A percentile compares a stretch with the other conserved stretches of the same genome.
Evolutionary conservation across 2,888 invertebrate genomes (phyloP).

Genomic region (Rhimphoctona megacephalus): DNA sequence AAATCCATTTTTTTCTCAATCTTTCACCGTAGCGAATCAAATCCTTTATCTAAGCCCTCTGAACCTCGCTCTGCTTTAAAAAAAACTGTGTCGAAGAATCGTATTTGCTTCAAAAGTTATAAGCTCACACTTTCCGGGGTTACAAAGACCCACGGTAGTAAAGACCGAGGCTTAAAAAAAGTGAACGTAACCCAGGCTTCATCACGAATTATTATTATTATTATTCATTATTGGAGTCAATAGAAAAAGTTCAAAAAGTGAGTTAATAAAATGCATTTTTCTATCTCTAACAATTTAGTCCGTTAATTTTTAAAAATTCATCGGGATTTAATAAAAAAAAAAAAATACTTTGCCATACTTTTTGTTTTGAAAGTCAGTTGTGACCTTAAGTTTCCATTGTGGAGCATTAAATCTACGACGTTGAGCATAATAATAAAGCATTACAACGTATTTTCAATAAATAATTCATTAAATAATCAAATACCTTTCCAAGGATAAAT

Average conservation of each 20-base stretch:
- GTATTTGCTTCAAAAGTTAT: too few relatives aligned
- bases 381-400: neutral
- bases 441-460: neutral
- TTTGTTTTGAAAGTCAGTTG: too few relatives aligned
- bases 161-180: neutral
- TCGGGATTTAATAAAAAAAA: too few relatives aligned
- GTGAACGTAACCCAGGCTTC: too few relatives aligned
- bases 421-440: neutral
- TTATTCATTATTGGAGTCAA: neutral
- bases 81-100: too few relatives aligned
- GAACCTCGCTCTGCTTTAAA: too few relatives aligned
- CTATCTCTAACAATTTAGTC: neutral
- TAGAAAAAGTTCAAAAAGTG: too few relatives aligned
- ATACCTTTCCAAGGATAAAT: constrained; percentile 96
- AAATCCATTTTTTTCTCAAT: neutral
- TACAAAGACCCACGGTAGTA: too few relatives aligned
- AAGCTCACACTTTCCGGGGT: neutral
- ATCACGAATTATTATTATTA: too few relatives aligned
- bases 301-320: neutral
- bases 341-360: neutral
- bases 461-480: neutral
- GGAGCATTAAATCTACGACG: neutral
- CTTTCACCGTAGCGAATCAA: neutral
- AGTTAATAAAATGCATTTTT: too few relatives aligned
- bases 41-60: too few relatives aligned